Evolutionary conservation across 2,113 vertebrate species (phyloP), one percentile per base, ranked within the genome.

Genomic region (Chaetodon trifascialis): DNA sequence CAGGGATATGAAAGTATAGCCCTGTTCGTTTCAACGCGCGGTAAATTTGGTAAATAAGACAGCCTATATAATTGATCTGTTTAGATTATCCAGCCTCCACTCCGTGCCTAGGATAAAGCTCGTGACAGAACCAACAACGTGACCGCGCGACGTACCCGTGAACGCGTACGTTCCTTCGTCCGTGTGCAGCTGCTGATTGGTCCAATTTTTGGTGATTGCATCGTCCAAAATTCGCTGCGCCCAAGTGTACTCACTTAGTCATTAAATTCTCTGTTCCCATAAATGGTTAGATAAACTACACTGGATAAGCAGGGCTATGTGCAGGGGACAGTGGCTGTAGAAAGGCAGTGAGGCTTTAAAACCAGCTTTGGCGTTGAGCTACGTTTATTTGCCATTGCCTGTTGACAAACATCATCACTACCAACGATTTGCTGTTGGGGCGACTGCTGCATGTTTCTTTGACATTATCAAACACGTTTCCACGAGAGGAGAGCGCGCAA

Each of bases 111-210:
- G 80, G 89, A 89, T 87, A 67, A 82, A 86, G 94, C 95, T 95
- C 94, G 95, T 95, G 94, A 95, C 94, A 94, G 91, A 85, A 82
- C 89, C 80, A 44, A 64, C 78, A 55, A 76, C 88, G 92, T 86
- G 89, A 90, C 36, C 88, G 87, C 80, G 88, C 90, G 34, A 79
- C 80, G 79, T 71, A 25, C 17, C 30, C 73, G 67, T 80, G 91
- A 42, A 80, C 88, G 92, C 82, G 85, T 8, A 91, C 88, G 90
- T 60, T 87, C 58, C 36, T 68, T 65, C 5, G 23, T 5, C n/a
- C 10, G 58, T 59, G 68, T n/a, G 72, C 65, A 64, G 69, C 74
- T 11, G 46, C 21, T 62, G 64, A 62, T 75, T 70, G 64, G 72
- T 21, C 44, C 21, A 42, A 10, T 6, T 47, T 5, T 30, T n/a